Evolutionary conservation across 2,113 vertebrate species (phyloP), one percentile per base, ranked within the genome.

Genomic region (Spermophilus dauricus): DNA sequence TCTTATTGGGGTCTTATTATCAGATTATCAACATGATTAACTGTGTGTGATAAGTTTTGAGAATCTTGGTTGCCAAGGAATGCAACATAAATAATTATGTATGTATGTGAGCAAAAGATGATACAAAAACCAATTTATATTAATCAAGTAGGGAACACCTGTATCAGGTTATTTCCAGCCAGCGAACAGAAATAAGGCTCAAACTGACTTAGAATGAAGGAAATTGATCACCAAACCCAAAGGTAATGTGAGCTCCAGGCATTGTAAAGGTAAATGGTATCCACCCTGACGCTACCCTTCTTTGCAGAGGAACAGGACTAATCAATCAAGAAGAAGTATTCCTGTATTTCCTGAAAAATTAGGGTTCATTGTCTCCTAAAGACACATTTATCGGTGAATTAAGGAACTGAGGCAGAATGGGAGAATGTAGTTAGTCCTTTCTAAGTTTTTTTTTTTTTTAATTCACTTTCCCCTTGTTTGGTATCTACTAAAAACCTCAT

Each of bases 1-100:
- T 83, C 30, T 94, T 94, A 92, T 48, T 92, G 58, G 58, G 95
- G 30, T 42, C n/a, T 82, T 86, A 75, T 92, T 95, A 94, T 81
- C 82, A 67, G 69, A 94, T 96, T 84, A 42, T 48, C 92, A 91
- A 78, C 91, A 97, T 9, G 90, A 90, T 86, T 81, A 87, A 77
- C 39, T 92, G 34, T 82, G 9, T 53, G 5, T 75, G 88, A 73
- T 86, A 77, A 75, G 22, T 45, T 97, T 95, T 96, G 77, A 96
- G 91, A 97, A 82, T 87, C 8, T 82, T 96, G 34, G 39, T 95
- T 86, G 48, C 37, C 67, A 70, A 82, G 30, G 51, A 95, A 42
- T 42, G 4, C 24, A 69, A 18, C 53, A 92, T 97, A 95, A 95
- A 67, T 95, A 94, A 94, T 86, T 94, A 70, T 82, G 20, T 16